Conservation (phyloP, 2,797 vertebrate species). For the Pangasius sanitwongsei region DNA sequence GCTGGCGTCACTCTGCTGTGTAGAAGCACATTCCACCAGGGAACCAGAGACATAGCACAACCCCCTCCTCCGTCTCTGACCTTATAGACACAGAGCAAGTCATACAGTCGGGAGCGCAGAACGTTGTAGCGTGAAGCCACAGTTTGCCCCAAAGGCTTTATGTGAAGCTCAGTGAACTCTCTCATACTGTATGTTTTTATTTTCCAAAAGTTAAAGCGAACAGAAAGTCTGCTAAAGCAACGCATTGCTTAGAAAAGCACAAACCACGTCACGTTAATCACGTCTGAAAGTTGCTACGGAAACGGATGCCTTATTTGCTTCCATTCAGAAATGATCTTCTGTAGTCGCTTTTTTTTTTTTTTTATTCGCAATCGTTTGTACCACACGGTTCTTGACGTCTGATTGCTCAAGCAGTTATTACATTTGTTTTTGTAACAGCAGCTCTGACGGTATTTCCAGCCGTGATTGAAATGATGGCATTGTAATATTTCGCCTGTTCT, state of each 20-base stretch:
- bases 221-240: neutral
- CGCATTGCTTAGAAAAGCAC: neutral
- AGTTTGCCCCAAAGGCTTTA: neutral
- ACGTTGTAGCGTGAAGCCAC: neutral
- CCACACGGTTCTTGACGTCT: neutral
- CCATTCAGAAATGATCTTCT: neutral
- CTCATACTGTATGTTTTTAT: neutral
- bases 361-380: neutral
- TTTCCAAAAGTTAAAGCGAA: neutral
- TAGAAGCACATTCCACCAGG: slow-evolving; percentile 66
- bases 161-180: neutral
- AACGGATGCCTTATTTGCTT: neutral
- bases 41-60: slow-evolving; percentile 22
- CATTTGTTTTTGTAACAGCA: no score
- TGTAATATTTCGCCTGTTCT: no score
- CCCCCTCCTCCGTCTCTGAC: slow-evolving; percentile 21
- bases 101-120: neutral
- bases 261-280: neutral
- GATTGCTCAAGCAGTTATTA: no score
- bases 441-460: no score
- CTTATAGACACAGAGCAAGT: slow-evolving; percentile 12
- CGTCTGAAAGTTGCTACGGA: neutral
- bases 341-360: neutral
- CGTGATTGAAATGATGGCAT: no score
- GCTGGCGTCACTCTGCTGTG: slow-evolving; percentile 22